These are phyloP conservation scores for Temnothorax ravouxi DNA, from an alignment of 2,888 invertebrate species.

Conservation along the genomic window DNA sequence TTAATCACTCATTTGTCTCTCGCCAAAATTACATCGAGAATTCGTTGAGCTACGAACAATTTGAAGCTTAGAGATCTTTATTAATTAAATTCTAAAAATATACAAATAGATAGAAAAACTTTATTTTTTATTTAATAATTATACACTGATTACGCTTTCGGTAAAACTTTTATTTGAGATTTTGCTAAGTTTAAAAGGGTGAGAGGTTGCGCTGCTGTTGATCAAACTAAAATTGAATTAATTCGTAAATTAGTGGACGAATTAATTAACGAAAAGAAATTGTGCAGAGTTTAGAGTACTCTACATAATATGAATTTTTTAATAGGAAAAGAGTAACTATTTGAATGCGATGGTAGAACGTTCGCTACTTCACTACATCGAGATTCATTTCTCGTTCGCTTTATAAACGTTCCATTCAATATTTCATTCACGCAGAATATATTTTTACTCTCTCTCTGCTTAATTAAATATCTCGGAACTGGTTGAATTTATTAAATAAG, in stretches of 20 bases:
- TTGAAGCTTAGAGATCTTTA: background rate
- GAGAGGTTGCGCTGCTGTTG: background rate
- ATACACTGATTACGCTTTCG: background rate
- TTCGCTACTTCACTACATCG: background rate
- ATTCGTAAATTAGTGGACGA: background rate
- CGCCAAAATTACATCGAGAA: background rate
- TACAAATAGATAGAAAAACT: background rate
- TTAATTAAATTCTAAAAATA: background rate
- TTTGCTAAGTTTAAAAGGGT: background rate
- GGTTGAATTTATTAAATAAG: slow-evolving; percentile 1
- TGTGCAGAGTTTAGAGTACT: background rate
- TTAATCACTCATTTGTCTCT: background rate
- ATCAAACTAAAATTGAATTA: background rate
- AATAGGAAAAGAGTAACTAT: background rate
- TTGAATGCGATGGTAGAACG: background rate
- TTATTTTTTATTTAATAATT: slow-evolving; percentile 10
- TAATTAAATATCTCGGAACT: slow-evolving; percentile 7
- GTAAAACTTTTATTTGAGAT: background rate
- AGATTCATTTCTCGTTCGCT: slow-evolving; percentile 31
- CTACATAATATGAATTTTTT: background rate
- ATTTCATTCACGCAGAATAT: slow-evolving; percentile 26
- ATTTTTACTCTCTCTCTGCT: slow-evolving; percentile 11
- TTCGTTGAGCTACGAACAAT: background rate
- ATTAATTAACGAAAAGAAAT: background rate
- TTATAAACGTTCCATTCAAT: background rate